Evolutionary conservation across 2,113 vertebrate genomes (phyloP).

Genomic region (Odontesthes bonariensis): DNA sequence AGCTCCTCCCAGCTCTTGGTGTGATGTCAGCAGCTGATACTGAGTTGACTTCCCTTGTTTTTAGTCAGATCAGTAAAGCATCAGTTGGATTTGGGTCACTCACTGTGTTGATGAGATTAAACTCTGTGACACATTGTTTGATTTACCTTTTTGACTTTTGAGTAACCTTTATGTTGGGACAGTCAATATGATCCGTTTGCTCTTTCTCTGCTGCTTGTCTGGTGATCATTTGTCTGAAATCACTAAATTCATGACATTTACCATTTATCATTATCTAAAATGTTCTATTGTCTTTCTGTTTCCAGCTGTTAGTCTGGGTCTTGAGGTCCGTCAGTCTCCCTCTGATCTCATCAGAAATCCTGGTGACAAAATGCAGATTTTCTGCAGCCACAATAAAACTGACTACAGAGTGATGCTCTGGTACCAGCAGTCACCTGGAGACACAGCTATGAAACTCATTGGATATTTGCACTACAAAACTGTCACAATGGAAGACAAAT

Average conservation of each 20-base stretch:
- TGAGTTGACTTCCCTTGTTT: not conserved
- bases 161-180: too few relatives aligned
- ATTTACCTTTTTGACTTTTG: too few relatives aligned
- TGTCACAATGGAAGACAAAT: slow-evolving; percentile 10
- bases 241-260: too few relatives aligned
- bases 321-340: slow-evolving; percentile 48
- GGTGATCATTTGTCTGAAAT: slow-evolving; percentile 2
- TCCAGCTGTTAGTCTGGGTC: slow-evolving; percentile 31
- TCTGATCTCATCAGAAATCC: slow-evolving; percentile 18
- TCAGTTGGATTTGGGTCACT: too few relatives aligned
- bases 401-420: slow-evolving; percentile 59
- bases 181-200: slow-evolving; percentile 20
- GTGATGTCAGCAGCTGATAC: not conserved
- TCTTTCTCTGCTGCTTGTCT: slow-evolving; percentile 16
- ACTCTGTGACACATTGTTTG: too few relatives aligned
- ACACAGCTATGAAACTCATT: slow-evolving; percentile 42
- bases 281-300: too few relatives aligned
- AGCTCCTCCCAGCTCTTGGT: not conserved
- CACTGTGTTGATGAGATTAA: too few relatives aligned
- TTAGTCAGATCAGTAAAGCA: too few relatives aligned
- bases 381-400: slow-evolving; percentile 50
- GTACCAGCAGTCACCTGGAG: slow-evolving; percentile 57
- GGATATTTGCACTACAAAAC: not conserved
- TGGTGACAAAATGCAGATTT: slow-evolving; percentile 34
- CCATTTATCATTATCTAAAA: not conserved